Base-by-base conservation (phyloP, 2,888 invertebrate species). In the Lysandra bellargus region DNA sequence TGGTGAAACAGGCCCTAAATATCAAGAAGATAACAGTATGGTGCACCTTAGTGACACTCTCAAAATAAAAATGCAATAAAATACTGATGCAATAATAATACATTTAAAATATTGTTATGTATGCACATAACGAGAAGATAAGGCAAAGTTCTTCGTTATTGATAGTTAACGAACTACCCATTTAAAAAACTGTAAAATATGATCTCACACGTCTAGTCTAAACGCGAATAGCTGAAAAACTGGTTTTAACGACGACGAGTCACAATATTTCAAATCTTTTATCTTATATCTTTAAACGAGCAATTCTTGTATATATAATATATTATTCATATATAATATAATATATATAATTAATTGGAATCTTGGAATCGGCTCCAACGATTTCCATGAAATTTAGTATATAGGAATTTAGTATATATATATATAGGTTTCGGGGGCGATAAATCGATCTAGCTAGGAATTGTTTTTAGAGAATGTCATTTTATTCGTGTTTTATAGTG, bases 51-150 rank as follows among this genome's bases (percentile, higher is more conserved):
- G 30, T 30, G 30, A 23, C 9, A 33, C 69, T 33, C 4, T 33
- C 14, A 69, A 69, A 69, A 5, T 5, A 33, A 69, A 69, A 69
- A 69, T 69, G 69, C 69, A 69, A 37, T 33, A 17, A 69, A 69
- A 69, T 69, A 37, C 69, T 69, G 69, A 33, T 69, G 5, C 14
- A 69, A 69, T 14, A 23, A 60, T 23, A 33, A 69, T 14, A 69
- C 69, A 69, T 69, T 69, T 69, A 33, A 33, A 69, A 69, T 64
- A 64, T 30, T 9, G 30, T 30, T 57, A 57, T 53, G 14, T 53
- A 4, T 14, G 1, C 1, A 9, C 12, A 23, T 23, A 61, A 61
- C 23, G n/a, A 23, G 30, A 30, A 12, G 7, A 1, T 37, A 33
- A 37, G 69, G 69, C 33, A 69, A 64, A 30, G 12, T 9, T 6